Evolutionary conservation across 37 sponge, comb jelly and placozoan genomes (phyloP), one percentile per base, ranked within the genome.

Genomic region (Tethya wilhelma): DNA sequence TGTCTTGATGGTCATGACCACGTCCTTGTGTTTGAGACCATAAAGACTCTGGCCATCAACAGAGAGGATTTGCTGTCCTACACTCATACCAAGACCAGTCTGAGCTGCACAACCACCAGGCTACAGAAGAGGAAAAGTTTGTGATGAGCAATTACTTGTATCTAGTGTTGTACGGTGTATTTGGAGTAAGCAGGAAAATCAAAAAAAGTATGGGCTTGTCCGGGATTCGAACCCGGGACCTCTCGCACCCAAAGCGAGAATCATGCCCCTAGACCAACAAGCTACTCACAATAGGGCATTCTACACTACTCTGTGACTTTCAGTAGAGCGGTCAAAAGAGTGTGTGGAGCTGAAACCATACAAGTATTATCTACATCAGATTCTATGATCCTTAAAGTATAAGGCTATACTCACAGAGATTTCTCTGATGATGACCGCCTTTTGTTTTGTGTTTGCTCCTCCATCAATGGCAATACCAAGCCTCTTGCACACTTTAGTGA

Each of bases 391-490:
- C 53, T 9, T 14, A 9, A 19, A 49, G 53, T 19, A 49, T 49
- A 14, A 14, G 9, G 9, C 14, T 9, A n/a, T 7, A 71, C 87
- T 89, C 33, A 93, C 94, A 14, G 78, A 75, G 29, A 95, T 88
- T 53, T 91, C 87, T 67, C 85, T 56, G 33, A 96, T 79, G 26
- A 77, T 79, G 55, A 96, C 83, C 5, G 78, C 90, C 69, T 87
- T 90, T 26, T 92, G 88, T 33, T 92, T 96, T 14, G 96, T 92
- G 67, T 89, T 87, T 40, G 88, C 76, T 23, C 96, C 96, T 28
- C 96, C 96, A 37, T 89, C 88, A 31, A 96, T 87, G 25, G 93
- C 93, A 81, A 96, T 96, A 4, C 96, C 96, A 44, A 96, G 86
- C 43, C 78, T 86, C 59, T 79, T 81, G 56, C 67, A 67, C 53